A percentile compares a stretch with the other conserved stretches of the same genome.
phyloP scores from a whole-genome alignment of 2,797 vertebrate genomes.

The Somateria mollissima region DNA sequence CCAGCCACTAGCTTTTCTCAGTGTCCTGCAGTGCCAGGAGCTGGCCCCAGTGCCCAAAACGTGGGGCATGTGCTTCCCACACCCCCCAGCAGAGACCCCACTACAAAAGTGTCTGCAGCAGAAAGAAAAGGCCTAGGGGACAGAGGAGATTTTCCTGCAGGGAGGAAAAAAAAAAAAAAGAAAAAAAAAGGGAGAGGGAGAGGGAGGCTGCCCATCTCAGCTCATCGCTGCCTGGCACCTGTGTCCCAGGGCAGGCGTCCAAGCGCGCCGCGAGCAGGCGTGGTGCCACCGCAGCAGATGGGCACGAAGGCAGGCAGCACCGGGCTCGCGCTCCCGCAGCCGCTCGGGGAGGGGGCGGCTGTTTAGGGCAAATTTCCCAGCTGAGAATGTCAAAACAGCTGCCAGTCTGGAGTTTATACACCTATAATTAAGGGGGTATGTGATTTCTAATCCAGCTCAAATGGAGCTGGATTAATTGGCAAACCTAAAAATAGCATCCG shows the following conservation, averaged over 20 bases:
- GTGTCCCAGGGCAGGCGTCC: conserved; percentile 62
- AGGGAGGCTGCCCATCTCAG: background rate
- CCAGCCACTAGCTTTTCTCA: background rate
- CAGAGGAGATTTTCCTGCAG: background rate
- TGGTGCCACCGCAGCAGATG: conserved; percentile 65
- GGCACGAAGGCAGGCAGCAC: conserved; percentile 44
- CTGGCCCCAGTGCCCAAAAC: rapidly evolving
- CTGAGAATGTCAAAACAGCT: conserved; percentile 74
- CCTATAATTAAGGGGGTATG: conserved; percentile 75
- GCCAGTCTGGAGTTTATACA: conserved; percentile 69
- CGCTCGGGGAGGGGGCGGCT: conserved; percentile 22
- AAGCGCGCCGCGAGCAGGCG: conserved; percentile 33
- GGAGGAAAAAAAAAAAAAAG: rapidly evolving
- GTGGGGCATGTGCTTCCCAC: background rate
- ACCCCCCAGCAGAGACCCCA: rapidly evolving
- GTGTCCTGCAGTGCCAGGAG: background rate
- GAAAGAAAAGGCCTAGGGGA: background rate
- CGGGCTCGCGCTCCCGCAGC: background rate
- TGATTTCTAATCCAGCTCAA: conserved; percentile 74
- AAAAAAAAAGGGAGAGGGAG: background rate
- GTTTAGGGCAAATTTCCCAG: conserved; percentile 69
- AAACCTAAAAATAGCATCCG: conserved; percentile 64
- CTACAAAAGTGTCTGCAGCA: rapidly evolving
- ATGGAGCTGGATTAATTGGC: conserved; percentile 73
- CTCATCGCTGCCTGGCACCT: conserved; percentile 63